Evolutionary conservation across 2,888 invertebrate genomes (phyloP), one percentile per base, ranked within the genome.

Genomic region (Sussaba pulchella): DNA sequence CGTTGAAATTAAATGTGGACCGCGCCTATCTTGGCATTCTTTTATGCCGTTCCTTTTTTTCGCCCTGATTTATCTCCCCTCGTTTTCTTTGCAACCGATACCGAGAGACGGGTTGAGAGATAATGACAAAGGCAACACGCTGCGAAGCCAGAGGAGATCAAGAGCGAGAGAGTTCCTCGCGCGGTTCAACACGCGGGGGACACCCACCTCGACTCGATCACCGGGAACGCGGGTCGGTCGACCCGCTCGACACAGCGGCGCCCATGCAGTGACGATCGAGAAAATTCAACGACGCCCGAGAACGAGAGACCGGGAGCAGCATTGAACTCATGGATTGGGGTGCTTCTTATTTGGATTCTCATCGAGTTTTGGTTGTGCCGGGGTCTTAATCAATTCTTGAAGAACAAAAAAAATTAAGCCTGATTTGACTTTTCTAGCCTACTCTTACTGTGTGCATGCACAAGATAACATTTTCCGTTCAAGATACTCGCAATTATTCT

Each of bases 161-260:
- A 69, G 69, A 57, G 70, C 57, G 57, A 76, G 64, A 61, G 21
- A 24, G 19, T 21, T 36, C 57, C 54, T 19, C 26, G 21, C 19
- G 21, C 54, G n/a, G 41, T 47, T n/a, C n/a, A 39, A 59, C 57
- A 43, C 70, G 64, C 45, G 19, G 26, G 82, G 88, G 88, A 88
- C 88, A 88, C 88, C 88, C 88, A 88, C 86, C 85, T 80, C 75
- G 88, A 85, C 82, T 83, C 83, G 85, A 85, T 88, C 83, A 83
- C 83, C 85, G 72, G 80, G 75, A 83, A 85, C 75, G 69, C 73
- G 63, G 50, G 57, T 2, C 31, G 2, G 2, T 31, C 41, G 52
- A 54, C 39, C 54, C 69, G 24, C n/a, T 63, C 67, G 36, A 19
- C 50, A 63, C 59, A 47, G 31, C 31, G 63, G 67, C 54, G 47